Conservation (phyloP, 2,113 vertebrate species). For the Psittacula cyanocephala region DNA sequence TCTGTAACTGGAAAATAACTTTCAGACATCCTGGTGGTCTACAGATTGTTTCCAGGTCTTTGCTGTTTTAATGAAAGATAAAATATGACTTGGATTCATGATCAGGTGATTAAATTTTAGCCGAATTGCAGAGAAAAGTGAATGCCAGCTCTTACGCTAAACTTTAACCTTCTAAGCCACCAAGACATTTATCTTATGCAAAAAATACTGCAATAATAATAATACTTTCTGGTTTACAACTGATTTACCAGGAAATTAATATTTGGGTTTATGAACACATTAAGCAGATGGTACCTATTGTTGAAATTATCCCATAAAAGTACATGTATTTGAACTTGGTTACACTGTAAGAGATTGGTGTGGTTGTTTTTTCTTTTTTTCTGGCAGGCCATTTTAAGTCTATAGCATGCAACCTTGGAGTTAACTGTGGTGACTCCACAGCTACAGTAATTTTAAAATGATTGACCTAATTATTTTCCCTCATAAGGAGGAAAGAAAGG, state of each 20-base stretch:
- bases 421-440: not conserved
- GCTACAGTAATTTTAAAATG: not conserved
- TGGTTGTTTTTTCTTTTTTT: not conserved
- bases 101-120: conserved; percentile 27
- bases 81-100: conserved; percentile 33
- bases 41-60: conserved; percentile 51
- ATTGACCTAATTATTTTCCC: not conserved
- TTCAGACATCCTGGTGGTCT: conserved; percentile 49
- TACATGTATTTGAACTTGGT: not conserved
- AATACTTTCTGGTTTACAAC: conserved; percentile 23
- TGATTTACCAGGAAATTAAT: conserved; percentile 59
- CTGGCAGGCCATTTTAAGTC: not conserved
- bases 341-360: not conserved
- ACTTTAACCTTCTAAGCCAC: conserved; percentile 37
- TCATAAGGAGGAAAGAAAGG: not conserved
- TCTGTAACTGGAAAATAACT: conserved; percentile 57
- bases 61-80: conserved; percentile 52
- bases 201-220: conserved; percentile 47
- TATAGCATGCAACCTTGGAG: not conserved
- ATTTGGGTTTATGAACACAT: conserved; percentile 46
- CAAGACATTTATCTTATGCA: conserved; percentile 1
- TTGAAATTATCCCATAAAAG: conserved; percentile 38
- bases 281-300: conserved; percentile 47
- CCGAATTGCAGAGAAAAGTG: conserved; percentile 11
- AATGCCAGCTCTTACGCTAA: conserved; percentile 34